phyloP scores from a whole-genome alignment of 2,888 invertebrate species.

The Diplazon laetatorius region DNA sequence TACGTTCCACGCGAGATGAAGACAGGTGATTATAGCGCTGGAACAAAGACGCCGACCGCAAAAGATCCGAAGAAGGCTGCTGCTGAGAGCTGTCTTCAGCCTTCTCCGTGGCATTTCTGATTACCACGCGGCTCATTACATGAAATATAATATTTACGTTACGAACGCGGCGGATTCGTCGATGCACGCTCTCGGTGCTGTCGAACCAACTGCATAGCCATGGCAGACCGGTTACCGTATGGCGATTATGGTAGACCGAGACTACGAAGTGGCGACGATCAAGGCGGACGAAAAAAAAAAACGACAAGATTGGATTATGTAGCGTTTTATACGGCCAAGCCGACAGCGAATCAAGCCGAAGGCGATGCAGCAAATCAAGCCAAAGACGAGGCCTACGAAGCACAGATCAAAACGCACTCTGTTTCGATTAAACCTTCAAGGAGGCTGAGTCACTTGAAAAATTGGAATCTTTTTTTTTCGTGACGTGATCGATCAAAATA shows the following conservation, averaged over 20 bases:
- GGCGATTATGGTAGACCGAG: constrained; percentile 31
- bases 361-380: constrained; percentile 18
- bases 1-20: constrained; percentile 41
- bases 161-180: constrained; percentile 31
- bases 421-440: constrained; percentile 57
- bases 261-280: constrained; percentile 30
- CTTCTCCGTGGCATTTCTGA: constrained; percentile 68
- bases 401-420: no score
- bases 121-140: constrained; percentile 75
- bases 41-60: constrained; percentile 72
- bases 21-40: constrained; percentile 67
- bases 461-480: constrained; percentile 47
- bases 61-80: constrained; percentile 13
- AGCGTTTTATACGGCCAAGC: constrained; percentile 22
- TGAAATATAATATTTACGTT: constrained; percentile 71
- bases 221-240: no score
- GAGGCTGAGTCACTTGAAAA: constrained; percentile 67
- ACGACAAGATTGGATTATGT: constrained; percentile 40
- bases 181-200: constrained; percentile 28
- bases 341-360: constrained; percentile 39
- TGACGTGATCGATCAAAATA: no score
- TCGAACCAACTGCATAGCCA: constrained; percentile 2
- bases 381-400: constrained; percentile 20
- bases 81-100: constrained; percentile 5
- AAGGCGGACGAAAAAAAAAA: constrained; percentile 21